phyloP scores from a whole-genome alignment of 1,140 invertebrate species.

The Dolichoris vasculosae region DNA sequence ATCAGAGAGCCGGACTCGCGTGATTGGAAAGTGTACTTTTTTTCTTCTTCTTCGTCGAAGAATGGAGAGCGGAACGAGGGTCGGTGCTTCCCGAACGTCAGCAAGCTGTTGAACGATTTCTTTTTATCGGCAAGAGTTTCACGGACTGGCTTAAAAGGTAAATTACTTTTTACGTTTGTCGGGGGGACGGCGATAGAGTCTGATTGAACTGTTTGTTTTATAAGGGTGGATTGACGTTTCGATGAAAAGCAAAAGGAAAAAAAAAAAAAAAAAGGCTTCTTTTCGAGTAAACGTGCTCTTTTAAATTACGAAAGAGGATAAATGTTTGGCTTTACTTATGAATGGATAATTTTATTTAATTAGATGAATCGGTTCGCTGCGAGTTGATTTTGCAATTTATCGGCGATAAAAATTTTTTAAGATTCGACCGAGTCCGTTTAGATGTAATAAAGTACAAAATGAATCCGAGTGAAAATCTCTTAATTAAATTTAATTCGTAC shows the following conservation, averaged over 20 bases:
- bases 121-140: background rate
- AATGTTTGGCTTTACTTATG: background rate
- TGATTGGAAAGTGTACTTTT: background rate
- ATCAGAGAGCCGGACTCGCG: background rate
- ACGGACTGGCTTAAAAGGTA: slow-evolving; percentile 4
- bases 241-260: too few species aligned
- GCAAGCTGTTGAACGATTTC: slow-evolving; percentile 15
- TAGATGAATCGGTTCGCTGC: background rate
- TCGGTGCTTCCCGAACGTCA: background rate
- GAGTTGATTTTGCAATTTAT: background rate
- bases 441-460: too few species aligned
- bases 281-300: background rate
- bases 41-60: background rate
- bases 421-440: background rate
- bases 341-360: background rate
- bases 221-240: slow-evolving; percentile 2
- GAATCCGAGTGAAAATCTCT: too few species aligned
- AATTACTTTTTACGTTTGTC: slow-evolving; percentile 17
- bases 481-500: too few species aligned
- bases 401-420: too few species aligned
- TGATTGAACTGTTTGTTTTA: slow-evolving; percentile 29
- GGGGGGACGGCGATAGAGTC: background rate
- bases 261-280: background rate
- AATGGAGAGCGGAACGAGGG: slow-evolving; percentile 8
- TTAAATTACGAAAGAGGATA: background rate